Evolutionary conservation across 2,888 invertebrate genomes (phyloP).

Genomic region (Sphinx pinastri): DNA sequence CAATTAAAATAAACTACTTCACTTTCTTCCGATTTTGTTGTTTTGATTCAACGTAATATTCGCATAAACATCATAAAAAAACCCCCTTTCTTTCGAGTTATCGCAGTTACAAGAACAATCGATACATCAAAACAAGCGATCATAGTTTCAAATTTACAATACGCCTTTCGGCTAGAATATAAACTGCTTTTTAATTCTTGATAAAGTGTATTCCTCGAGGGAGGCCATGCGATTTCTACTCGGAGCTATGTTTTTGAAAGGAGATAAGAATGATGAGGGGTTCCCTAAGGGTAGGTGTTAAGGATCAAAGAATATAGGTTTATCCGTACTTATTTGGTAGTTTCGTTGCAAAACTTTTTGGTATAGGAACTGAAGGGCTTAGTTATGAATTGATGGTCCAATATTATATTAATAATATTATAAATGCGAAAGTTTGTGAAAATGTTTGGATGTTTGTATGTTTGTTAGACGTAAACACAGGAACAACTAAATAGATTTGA

Average conservation of each 20-base stretch:
- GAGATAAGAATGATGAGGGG: conserved; percentile 2
- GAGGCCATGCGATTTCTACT: not conserved
- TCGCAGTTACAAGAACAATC: not conserved
- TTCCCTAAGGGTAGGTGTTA: not conserved
- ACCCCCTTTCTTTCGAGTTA: not conserved
- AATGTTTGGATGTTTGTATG: no score
- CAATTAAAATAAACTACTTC: no score
- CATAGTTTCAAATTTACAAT: not conserved
- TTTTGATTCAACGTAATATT: no score
- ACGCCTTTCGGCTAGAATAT: not conserved
- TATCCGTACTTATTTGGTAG: not conserved
- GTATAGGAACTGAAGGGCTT: no score
- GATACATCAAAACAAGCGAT: not conserved
- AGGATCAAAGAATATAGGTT: not conserved
- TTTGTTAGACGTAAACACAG: no score
- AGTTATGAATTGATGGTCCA: no score
- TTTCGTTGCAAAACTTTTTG: no score
- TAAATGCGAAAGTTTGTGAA: no score
- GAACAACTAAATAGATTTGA: no score
- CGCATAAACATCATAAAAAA: no score
- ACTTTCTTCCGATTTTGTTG: no score
- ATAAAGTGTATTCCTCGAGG: conserved; percentile 2
- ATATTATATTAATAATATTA: no score
- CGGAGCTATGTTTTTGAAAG: not conserved
- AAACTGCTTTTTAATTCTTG: not conserved